Conservation (phyloP, 2,797 vertebrate species). For the Pyrocephalus nanus region DNA sequence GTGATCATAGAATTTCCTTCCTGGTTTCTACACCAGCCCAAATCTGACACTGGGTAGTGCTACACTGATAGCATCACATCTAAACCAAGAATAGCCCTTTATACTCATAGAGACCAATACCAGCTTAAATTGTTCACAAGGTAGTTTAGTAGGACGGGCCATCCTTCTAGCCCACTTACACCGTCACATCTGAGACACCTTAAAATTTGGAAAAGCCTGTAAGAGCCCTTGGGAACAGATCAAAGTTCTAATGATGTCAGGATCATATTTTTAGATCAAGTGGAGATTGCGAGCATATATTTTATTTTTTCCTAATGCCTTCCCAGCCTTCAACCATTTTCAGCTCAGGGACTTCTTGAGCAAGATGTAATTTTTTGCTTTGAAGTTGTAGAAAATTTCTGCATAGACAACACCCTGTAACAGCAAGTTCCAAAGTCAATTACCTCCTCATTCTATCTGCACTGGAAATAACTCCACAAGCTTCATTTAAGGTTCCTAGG, state of each 20-base stretch:
- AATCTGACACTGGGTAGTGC: neutral
- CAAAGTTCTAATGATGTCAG: neutral
- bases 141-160: neutral
- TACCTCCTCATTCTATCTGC: neutral
- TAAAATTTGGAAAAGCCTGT: neutral
- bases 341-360: neutral
- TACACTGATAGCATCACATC: neutral
- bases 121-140: neutral
- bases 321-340: neutral
- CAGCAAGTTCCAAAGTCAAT: neutral
- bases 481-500: neutral
- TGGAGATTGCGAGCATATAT: neutral
- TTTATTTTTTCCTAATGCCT: neutral
- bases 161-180: neutral
- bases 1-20: neutral
- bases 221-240: neutral
- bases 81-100: neutral
- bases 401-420: neutral
- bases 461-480: neutral
- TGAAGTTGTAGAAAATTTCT: neutral
- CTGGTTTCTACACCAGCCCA: neutral
- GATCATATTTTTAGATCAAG: neutral
- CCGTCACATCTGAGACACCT: neutral
- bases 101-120: neutral
- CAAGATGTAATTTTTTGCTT: neutral